Conservation (phyloP, 2,113 vertebrate species). For the Oceanodroma tethys region DNA sequence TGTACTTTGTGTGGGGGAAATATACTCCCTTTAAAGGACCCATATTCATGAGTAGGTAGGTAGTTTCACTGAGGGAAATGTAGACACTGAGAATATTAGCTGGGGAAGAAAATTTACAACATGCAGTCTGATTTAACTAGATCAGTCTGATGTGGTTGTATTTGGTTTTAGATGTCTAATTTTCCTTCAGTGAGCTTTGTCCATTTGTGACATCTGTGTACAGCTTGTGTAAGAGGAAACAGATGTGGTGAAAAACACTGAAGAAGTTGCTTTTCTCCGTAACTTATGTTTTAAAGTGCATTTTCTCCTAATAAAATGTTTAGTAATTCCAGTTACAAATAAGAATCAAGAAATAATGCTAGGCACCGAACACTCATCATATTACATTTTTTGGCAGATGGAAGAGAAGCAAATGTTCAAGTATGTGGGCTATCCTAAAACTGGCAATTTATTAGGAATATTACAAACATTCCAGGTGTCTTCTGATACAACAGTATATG, state of each 20-base stretch:
- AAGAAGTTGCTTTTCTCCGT: background rate
- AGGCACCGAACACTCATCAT: background rate
- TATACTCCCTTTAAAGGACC: background rate
- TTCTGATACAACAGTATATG: background rate
- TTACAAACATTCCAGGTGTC: background rate
- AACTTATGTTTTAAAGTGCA: background rate
- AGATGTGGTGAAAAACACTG: background rate
- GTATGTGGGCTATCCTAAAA: slow-evolving; percentile 27
- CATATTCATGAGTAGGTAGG: background rate
- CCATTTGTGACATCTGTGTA: background rate
- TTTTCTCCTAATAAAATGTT: background rate
- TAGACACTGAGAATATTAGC: background rate
- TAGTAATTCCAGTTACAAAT: background rate
- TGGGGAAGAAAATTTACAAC: background rate
- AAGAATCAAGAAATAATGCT: background rate
- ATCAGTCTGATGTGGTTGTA: background rate
- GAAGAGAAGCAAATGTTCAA: background rate
- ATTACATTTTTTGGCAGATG: slow-evolving; percentile 25
- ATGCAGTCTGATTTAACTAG: background rate
- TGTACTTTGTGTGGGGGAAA: background rate
- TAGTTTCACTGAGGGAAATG: background rate
- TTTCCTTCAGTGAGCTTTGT: background rate
- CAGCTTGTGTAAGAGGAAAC: background rate
- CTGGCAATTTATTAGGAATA: slow-evolving; percentile 3
- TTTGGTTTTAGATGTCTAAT: background rate